Evolutionary conservation across 2,888 invertebrate genomes (phyloP).

Genomic region (Campoplex nolae): DNA sequence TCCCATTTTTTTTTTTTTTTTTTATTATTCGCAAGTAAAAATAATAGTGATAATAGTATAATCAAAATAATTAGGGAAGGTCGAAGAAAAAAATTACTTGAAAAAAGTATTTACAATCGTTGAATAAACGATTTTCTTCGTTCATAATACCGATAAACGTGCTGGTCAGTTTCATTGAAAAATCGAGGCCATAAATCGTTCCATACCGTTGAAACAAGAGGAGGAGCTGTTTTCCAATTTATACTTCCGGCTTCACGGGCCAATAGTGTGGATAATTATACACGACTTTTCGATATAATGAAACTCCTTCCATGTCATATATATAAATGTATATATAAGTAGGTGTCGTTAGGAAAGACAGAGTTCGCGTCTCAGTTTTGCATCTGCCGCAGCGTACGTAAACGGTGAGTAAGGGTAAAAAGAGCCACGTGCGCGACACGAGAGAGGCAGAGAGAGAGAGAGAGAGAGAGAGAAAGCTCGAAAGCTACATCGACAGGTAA

Average conservation of each 20-base stretch:
- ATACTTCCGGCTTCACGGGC: slow-evolving; percentile 80
- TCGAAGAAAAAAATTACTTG: too few relatives aligned
- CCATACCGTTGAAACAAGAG: not conserved
- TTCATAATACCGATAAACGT: not conserved
- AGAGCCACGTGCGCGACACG: slow-evolving; percentile 46
- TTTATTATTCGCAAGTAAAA: too few relatives aligned
- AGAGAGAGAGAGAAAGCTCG: slow-evolving; percentile 7
- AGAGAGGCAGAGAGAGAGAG: not conserved
- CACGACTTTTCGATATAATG: slow-evolving; percentile 82
- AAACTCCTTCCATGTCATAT: slow-evolving; percentile 66
- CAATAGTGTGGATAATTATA: slow-evolving; percentile 70
- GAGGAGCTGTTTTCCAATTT: slow-evolving; percentile 51
- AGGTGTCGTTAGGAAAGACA: slow-evolving; percentile 40
- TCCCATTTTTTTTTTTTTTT: too few relatives aligned
- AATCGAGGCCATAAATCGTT: not conserved
- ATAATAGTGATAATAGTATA: too few relatives aligned
- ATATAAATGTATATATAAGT: not conserved
- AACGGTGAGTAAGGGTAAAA: slow-evolving; percentile 17
- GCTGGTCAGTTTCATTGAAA: slow-evolving; percentile 15
- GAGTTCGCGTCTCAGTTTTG: slow-evolving; percentile 52
- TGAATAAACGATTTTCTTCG: not conserved
- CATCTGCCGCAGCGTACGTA: slow-evolving; percentile 73
- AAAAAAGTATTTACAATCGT: too few relatives aligned
- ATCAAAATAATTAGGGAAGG: too few relatives aligned
- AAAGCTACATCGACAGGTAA: slow-evolving; percentile 74